phyloP scores from a whole-genome alignment of 2,113 vertebrate genomes.

The Lutjanus erythropterus region DNA sequence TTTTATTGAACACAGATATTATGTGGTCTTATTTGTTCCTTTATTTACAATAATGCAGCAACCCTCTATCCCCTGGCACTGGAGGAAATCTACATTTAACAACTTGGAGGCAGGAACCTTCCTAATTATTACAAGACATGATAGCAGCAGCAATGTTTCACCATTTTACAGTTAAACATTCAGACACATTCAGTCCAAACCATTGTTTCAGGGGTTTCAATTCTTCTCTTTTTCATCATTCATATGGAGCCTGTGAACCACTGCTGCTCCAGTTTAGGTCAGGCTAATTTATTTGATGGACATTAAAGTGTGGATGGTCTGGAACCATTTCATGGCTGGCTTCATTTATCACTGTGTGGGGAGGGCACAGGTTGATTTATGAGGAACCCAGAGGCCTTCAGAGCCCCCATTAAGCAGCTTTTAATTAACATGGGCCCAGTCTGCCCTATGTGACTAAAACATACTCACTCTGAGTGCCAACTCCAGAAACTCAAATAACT shows the following conservation, averaged over 20 bases:
- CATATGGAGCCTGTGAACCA: constrained; percentile 39
- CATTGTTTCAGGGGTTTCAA: constrained; percentile 7
- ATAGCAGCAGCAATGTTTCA: neutral
- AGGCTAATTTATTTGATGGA: constrained; percentile 68
- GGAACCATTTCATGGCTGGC: constrained; percentile 75
- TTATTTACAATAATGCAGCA: neutral
- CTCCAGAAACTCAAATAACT: constrained; percentile 32
- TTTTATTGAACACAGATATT: neutral
- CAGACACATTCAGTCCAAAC: neutral
- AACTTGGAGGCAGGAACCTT: constrained; percentile 4
- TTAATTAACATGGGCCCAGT: constrained; percentile 74
- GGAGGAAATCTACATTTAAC: constrained; percentile 14
- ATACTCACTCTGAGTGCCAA: constrained; percentile 41
- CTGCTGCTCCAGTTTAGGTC: constrained; percentile 59
- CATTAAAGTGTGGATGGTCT: constrained; percentile 73
- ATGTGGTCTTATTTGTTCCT: neutral
- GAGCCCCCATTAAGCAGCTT: constrained; percentile 73
- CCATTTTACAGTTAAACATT: constrained; percentile 23
- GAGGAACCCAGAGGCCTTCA: constrained; percentile 69
- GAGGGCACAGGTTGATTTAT: constrained; percentile 67
- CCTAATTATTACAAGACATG: neutral
- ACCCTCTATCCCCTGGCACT: neutral
- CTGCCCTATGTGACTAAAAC: constrained; percentile 63
- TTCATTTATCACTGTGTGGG: constrained; percentile 73
- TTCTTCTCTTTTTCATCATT: constrained; percentile 30